Evolutionary conservation across 1,140 invertebrate species (phyloP).

Genomic region (Tetranychus urticae): DNA sequence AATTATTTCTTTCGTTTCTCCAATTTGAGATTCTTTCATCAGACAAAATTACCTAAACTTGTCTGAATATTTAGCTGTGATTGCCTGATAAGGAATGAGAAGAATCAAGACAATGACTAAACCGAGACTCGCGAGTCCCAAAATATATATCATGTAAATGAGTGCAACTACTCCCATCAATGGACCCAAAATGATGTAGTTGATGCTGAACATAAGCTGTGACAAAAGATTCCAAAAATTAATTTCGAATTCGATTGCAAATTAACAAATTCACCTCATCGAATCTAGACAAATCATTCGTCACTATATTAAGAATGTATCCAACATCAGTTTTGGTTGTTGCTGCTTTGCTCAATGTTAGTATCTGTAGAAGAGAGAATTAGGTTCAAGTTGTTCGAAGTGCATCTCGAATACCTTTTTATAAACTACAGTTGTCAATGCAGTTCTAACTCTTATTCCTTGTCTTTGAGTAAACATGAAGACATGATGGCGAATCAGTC

Average conservation of each 20-base stretch:
- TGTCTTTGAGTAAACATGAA: neutral
- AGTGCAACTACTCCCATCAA: constrained; percentile 5
- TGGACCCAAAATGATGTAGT: constrained; percentile 10
- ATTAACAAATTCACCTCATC: neutral
- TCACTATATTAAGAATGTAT: constrained; percentile 72
- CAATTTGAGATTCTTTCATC: neutral
- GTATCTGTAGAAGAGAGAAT: neutral
- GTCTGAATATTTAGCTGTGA: constrained; percentile 7
- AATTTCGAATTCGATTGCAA: neutral
- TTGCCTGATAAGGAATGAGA: constrained; percentile 8
- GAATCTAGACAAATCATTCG: constrained; percentile 38
- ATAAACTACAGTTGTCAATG: neutral
- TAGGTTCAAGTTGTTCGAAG: neutral
- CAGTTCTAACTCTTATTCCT: neutral
- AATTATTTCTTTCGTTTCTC: neutral
- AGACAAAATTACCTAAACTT: constrained; percentile 4
- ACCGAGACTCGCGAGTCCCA: constrained; percentile 3
- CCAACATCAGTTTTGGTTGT: constrained; percentile 51
- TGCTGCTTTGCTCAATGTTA: constrained; percentile 29
- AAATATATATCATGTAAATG: constrained; percentile 6
- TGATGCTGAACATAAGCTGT: constrained; percentile 6
- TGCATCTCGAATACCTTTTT: neutral
- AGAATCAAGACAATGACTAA: constrained; percentile 5
- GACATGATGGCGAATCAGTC: neutral
- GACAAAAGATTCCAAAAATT: constrained; percentile 8